Percentiles rank a stretch among this genome's conserved stretches.
Evolutionary conservation across 2,113 vertebrate genomes (phyloP).

Genomic region (Gnathonemus echidnorhynchus): DNA sequence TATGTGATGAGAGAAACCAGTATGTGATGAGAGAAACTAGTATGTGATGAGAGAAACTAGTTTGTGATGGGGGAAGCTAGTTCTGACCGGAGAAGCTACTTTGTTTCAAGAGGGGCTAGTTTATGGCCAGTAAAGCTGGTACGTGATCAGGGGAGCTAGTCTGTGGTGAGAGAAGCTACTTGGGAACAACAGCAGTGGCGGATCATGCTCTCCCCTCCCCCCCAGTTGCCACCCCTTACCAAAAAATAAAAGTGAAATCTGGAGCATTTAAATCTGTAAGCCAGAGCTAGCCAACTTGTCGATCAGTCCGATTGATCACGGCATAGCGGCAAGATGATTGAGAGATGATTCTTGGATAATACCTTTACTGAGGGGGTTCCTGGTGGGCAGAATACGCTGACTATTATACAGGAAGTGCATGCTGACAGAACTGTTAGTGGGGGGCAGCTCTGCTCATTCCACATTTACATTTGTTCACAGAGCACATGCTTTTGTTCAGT

Average conservation of each 20-base stretch:
- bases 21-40: too few relatives aligned
- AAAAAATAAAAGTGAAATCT: not conserved
- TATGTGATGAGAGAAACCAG: too few relatives aligned
- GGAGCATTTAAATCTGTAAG: not conserved
- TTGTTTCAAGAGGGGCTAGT: not conserved
- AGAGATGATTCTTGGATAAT: not conserved
- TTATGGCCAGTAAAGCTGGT: not conserved
- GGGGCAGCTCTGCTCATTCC: not conserved
- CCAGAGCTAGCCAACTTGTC: not conserved
- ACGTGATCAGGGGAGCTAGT: not conserved
- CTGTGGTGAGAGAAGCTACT: not conserved
- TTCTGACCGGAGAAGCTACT: not conserved
- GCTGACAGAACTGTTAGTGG: slow-evolving; percentile 8
- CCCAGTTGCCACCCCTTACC: not conserved
- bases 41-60: too few relatives aligned
- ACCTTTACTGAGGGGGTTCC: not conserved
- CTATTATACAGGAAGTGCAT: not conserved
- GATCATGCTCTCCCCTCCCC: not conserved
- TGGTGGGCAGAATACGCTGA: not conserved
- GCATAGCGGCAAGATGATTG: not conserved
- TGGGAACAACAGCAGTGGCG: not conserved
- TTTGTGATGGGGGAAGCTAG: too few relatives aligned
- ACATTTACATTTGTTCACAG: not conserved
- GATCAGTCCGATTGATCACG: not conserved
- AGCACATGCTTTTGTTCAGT: not conserved